phyloP scores from a whole-genome alignment of 2,797 vertebrate genomes.

The Gymnopithys bicolor region DNA sequence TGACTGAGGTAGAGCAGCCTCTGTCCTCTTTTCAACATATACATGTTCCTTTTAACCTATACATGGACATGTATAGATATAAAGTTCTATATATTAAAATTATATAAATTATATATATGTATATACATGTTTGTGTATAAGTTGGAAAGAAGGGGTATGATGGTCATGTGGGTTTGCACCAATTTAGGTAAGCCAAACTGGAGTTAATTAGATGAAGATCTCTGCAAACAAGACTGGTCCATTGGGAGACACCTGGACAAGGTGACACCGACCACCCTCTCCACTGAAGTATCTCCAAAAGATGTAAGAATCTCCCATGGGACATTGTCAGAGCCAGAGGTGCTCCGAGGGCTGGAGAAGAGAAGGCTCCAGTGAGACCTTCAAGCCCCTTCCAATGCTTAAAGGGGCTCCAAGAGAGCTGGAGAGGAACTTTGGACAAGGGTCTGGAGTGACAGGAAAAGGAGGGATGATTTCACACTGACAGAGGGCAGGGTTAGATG shows the following conservation, averaged over 20 bases:
- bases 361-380: background rate
- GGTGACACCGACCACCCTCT: rapidly evolving
- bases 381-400: background rate
- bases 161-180: background rate
- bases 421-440: background rate
- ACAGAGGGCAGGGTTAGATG: background rate
- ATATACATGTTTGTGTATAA: rapidly evolving
- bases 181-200: background rate
- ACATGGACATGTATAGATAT: rapidly evolving
- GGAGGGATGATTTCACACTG: background rate
- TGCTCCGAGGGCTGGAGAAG: background rate
- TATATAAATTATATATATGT: rapidly evolving
- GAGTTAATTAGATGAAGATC: background rate
- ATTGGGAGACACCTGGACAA: background rate
- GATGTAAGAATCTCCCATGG: background rate
- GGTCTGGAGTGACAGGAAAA: background rate
- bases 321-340: rapidly evolving
- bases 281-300: background rate
- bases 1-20: background rate
- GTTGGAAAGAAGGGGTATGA: background rate
- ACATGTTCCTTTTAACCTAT: background rate
- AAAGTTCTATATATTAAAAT: no score
- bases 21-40: background rate
- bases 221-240: no score
- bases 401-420: background rate